phyloP scores from a whole-genome alignment of 2,888 invertebrate genomes.

The Nomada fucata region DNA sequence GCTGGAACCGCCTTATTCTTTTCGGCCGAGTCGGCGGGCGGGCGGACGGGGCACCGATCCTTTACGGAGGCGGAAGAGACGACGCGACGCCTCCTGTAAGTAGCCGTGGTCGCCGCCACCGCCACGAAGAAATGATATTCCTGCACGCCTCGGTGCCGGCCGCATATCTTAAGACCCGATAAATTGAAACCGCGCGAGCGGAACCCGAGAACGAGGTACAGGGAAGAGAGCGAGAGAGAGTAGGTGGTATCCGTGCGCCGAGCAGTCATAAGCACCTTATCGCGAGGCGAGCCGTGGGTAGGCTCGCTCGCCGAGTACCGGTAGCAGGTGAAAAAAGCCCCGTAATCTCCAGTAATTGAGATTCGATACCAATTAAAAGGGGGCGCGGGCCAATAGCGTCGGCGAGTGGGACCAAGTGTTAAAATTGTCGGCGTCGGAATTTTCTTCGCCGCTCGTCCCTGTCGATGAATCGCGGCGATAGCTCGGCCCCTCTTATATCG shows the following conservation, averaged over 20 bases:
- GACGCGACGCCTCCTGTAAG: constrained; percentile 59
- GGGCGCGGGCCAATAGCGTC: constrained; percentile 57
- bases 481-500: neutral
- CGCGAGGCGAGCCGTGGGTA: constrained; percentile 32
- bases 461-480: constrained; percentile 40
- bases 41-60: constrained; percentile 56
- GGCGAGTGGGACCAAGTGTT: constrained; percentile 61
- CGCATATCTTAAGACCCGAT: constrained; percentile 76
- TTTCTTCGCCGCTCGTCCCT: constrained; percentile 26
- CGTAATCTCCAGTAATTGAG: constrained; percentile 78
- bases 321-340: constrained; percentile 63
- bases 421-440: constrained; percentile 38
- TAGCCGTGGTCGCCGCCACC: constrained; percentile 59
- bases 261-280: constrained; percentile 67
- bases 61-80: constrained; percentile 73
- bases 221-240: constrained; percentile 22
- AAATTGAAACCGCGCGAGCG: constrained; percentile 74
- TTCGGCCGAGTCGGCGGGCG: constrained; percentile 39
- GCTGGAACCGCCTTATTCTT: constrained; percentile 57
- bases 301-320: constrained; percentile 27
- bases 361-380: constrained; percentile 78
- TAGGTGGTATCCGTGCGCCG: constrained; percentile 8
- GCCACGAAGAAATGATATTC: constrained; percentile 68
- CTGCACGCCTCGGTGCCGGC: constrained; percentile 57
- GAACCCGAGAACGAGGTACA: constrained; percentile 43